Evolutionary conservation across 2,113 vertebrate species (phyloP).

Genomic region (Oncorhynchus mykiss): DNA sequence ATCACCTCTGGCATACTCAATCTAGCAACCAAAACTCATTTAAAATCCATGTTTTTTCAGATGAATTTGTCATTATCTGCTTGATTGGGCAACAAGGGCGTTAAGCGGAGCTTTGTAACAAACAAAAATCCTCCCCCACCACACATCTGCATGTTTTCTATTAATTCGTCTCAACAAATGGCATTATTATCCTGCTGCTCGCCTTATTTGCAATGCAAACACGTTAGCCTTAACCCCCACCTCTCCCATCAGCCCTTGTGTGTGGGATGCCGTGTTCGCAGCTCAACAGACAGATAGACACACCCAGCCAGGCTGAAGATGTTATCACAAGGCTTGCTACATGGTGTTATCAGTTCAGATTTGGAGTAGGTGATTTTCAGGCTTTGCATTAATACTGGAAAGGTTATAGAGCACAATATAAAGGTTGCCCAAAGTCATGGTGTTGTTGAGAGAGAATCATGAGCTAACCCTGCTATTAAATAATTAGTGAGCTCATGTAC

Average conservation of each 20-base stretch:
- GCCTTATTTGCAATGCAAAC: slow-evolving; percentile 71
- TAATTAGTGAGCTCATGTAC: slow-evolving; percentile 68
- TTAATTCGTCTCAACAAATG: slow-evolving; percentile 75
- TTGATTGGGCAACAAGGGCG: slow-evolving; percentile 60
- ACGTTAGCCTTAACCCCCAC: slow-evolving; percentile 42
- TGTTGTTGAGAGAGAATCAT: slow-evolving; percentile 21
- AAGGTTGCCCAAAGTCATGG: slow-evolving; percentile 41
- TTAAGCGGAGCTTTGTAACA: slow-evolving; percentile 44
- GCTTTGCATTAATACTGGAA: slow-evolving; percentile 33
- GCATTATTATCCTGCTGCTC: slow-evolving; percentile 59
- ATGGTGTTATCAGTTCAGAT: slow-evolving; percentile 27
- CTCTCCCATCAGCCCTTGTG: slow-evolving; percentile 29
- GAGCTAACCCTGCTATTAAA: slow-evolving; percentile 59
- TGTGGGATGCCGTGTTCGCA: slow-evolving; percentile 42
- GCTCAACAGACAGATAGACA: slow-evolving; percentile 22
- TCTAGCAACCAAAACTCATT: neutral
- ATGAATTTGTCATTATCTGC: slow-evolving; percentile 59
- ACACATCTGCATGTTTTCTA: slow-evolving; percentile 72
- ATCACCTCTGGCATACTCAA: neutral
- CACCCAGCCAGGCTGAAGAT: slow-evolving; percentile 50
- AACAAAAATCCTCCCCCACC: slow-evolving; percentile 60
- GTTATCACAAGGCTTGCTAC: slow-evolving; percentile 24
- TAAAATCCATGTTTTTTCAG: neutral
- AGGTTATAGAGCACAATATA: slow-evolving; percentile 50
- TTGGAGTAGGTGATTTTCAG: slow-evolving; percentile 23